Evolutionary conservation across 2,113 vertebrate genomes (phyloP).

Genomic region (Struthio camelus): DNA sequence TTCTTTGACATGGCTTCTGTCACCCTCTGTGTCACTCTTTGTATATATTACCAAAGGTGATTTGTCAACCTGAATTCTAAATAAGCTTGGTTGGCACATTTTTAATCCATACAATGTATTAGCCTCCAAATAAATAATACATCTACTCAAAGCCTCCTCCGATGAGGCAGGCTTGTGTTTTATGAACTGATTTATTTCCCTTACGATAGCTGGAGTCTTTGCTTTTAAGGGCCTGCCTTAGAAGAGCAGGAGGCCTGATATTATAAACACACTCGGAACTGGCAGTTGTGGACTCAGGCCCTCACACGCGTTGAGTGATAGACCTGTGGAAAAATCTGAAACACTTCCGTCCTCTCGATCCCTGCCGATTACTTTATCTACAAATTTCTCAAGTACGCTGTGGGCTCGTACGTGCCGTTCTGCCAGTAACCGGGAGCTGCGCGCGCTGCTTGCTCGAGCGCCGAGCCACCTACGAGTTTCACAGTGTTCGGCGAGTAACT

Average conservation of each 20-base stretch:
- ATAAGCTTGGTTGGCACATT: background rate
- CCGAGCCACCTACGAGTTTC: constrained; percentile 43
- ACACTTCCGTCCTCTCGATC: background rate
- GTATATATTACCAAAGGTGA: background rate
- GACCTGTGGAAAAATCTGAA: background rate
- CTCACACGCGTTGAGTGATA: background rate
- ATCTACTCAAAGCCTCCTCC: background rate
- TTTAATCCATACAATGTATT: background rate
- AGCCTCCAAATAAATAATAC: no score
- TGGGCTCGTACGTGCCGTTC: background rate
- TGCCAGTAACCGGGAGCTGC: background rate
- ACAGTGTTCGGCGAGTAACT: constrained; percentile 36
- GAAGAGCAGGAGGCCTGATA: background rate
- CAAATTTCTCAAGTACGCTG: constrained; percentile 10
- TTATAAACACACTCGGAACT: background rate
- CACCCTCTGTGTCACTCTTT: background rate
- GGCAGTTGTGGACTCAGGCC: background rate
- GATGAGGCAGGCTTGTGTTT: background rate
- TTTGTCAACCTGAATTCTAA: background rate
- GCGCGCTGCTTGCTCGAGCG: background rate
- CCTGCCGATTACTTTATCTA: background rate
- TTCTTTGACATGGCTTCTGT: background rate
- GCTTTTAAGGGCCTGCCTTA: background rate
- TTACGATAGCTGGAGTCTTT: background rate
- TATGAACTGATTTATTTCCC: background rate